These are phyloP conservation scores for Ditylenchus weischeri DNA, from an alignment of 2,888 invertebrate genomes.

Conservation along the genomic window DNA sequence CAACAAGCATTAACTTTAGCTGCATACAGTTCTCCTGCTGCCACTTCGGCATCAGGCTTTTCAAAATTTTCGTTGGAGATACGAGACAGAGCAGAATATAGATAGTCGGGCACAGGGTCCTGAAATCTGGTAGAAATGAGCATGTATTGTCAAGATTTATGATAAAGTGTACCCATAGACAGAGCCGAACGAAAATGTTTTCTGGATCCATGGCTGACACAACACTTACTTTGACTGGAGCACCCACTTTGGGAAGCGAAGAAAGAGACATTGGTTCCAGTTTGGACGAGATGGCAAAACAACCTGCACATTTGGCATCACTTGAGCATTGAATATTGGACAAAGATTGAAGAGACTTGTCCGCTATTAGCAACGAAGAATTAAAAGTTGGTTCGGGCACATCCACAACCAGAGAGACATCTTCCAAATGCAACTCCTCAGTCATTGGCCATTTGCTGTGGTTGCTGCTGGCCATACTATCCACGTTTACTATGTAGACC, in stretches of 20 bases:
- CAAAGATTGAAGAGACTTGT: background rate
- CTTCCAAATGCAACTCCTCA: background rate
- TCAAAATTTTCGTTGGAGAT: conserved; percentile 21
- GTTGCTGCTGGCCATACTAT: background rate
- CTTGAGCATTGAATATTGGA: background rate
- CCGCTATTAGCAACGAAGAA: background rate
- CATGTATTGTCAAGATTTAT: background rate
- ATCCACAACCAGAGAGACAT: background rate
- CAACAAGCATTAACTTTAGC: conserved; percentile 31
- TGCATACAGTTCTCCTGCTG: conserved; percentile 19
- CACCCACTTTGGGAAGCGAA: conserved; percentile 29
- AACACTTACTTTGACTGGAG: conserved; percentile 24
- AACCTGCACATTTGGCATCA: too few species aligned
- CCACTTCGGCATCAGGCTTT: conserved; percentile 11
- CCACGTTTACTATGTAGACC: conserved; percentile 28
- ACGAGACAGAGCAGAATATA: conserved; percentile 34
- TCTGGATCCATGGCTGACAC: conserved; percentile 36
- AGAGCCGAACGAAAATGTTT: conserved; percentile 36
- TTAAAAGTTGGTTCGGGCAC: background rate
- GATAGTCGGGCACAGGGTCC: conserved; percentile 40
- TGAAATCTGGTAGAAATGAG: conserved; percentile 11
- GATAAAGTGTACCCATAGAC: conserved; percentile 29
- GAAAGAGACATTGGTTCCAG: conserved; percentile 25
- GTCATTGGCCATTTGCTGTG: too few species aligned
- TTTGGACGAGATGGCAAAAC: background rate